Evolutionary conservation across 2,113 vertebrate species (phyloP).

Genomic region (Tichodroma muraria): DNA sequence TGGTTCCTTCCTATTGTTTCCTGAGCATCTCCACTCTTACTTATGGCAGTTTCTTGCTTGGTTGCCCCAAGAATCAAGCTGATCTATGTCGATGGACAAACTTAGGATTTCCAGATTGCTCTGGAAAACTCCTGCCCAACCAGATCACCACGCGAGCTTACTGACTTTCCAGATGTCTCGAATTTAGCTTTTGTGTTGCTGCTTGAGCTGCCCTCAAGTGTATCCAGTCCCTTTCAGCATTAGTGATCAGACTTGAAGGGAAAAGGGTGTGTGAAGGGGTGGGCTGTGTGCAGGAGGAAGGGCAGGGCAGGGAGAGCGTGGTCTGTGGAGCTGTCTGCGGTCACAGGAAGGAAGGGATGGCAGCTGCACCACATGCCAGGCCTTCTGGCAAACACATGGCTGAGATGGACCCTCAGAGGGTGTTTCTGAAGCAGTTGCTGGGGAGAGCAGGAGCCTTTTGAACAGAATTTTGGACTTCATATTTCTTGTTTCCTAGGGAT

Average conservation of each 20-base stretch:
- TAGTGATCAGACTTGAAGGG: background rate
- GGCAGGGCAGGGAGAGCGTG: rapidly evolving
- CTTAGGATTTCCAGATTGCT: background rate
- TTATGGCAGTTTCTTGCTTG: background rate
- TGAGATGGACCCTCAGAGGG: background rate
- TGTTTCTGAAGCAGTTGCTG: background rate
- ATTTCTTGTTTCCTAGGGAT: background rate
- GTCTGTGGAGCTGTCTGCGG: background rate
- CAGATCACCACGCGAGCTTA: background rate
- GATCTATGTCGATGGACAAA: background rate
- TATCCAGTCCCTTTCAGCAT: background rate
- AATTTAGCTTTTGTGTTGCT: background rate
- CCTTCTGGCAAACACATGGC: background rate
- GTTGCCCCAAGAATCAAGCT: background rate
- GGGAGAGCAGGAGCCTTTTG: background rate
- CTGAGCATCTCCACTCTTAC: background rate
- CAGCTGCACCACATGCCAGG: background rate
- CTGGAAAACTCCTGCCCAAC: background rate
- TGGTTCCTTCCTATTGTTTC: background rate
- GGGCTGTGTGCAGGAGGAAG: background rate
- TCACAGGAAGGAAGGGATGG: background rate
- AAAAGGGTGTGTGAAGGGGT: background rate
- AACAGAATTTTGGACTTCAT: background rate
- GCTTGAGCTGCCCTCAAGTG: background rate
- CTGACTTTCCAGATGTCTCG: background rate